A percentile compares a stretch with the other conserved stretches of the same genome.
Conservation (phyloP, 1,140 invertebrate genomes). For the Drosophila punjabiensis region DNA sequence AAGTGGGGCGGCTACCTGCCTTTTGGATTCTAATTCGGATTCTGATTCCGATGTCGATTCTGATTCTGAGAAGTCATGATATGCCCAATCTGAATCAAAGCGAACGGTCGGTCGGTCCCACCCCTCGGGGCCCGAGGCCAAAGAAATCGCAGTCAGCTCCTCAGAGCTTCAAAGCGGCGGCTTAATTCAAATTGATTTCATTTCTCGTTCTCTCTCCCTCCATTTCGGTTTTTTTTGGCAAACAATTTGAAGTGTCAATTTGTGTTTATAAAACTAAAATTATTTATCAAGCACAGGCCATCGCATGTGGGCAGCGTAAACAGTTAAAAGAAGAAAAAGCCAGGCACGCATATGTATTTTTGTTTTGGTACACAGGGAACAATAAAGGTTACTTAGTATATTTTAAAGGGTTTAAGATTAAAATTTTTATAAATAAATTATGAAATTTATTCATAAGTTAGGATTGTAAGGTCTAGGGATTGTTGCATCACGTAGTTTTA, state of each 20-base stretch:
- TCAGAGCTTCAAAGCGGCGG: constrained; percentile 45
- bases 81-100: constrained; percentile 53
- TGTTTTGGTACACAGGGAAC: constrained; percentile 18
- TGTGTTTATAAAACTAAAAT: constrained; percentile 82
- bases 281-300: constrained; percentile 75
- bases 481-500: background rate
- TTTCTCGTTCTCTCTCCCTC: constrained; percentile 24
- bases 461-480: background rate
- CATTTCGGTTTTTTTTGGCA: constrained; percentile 56
- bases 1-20: constrained; percentile 70
- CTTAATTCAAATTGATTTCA: constrained; percentile 80
- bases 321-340: constrained; percentile 59
- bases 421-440: background rate
- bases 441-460: too few species aligned
- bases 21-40: constrained; percentile 38
- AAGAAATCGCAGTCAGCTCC: constrained; percentile 46
- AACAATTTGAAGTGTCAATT: constrained; percentile 82
- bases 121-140: constrained; percentile 35
- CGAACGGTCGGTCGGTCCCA: constrained; percentile 7
- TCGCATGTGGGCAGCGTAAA: constrained; percentile 74
- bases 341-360: constrained; percentile 26
- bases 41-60: constrained; percentile 42
- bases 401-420: background rate
- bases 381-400: background rate
- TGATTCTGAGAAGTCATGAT: constrained; percentile 62